Base-by-base conservation (phyloP, 2,888 invertebrate species). In the Pterostichus madidus region DNA sequence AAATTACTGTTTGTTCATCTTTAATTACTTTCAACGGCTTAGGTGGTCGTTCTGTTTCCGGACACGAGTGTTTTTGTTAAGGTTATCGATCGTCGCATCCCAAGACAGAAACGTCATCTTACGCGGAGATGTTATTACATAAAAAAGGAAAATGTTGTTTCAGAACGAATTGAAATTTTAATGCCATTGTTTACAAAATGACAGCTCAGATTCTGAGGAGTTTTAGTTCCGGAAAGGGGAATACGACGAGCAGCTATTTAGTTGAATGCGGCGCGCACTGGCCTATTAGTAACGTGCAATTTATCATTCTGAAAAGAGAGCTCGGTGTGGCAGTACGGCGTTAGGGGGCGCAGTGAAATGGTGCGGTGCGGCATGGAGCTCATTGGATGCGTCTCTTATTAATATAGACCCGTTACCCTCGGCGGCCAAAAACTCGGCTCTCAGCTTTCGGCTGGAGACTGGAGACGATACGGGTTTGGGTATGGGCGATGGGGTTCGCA, bases 261-360 rank as follows among this genome's bases (percentile, higher is more conserved):
- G 79, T 79, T 79, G 79, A 79, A 79, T 79, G 79, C 79, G 79
- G 68, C 68, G 81, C 73, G 81, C 75, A 81, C 73, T 73, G 73
- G 75, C 59, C 73, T 81, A 81, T 81, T 81, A 81, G 81, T 81
- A 81, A 73, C 75, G 81, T 73, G 73, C 75, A 75, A 81, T 81
- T 81, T 81, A 81, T 81, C 81, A 81, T 81, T 81, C 75, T 81
- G 75, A 59, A 81, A 73, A 81, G 73, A 68, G 68, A 80, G 53
- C 49, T 77, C 56, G 77, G 39, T 77, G 77, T 56, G 56, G 77
- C 39, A 53, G 56, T 35, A 77, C 77, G 56, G 77, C 53, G 56
- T 56, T 56, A 59, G 49, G 77, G 52, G 77, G 56, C 52, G 32
- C 39, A 68, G 49, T 15, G 71, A 35, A 68, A 71, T 24, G 80